These are phyloP conservation scores for Pentalonia nigronervosa DNA, from an alignment of 1,140 invertebrate genomes.

Conservation along the genomic window DNA sequence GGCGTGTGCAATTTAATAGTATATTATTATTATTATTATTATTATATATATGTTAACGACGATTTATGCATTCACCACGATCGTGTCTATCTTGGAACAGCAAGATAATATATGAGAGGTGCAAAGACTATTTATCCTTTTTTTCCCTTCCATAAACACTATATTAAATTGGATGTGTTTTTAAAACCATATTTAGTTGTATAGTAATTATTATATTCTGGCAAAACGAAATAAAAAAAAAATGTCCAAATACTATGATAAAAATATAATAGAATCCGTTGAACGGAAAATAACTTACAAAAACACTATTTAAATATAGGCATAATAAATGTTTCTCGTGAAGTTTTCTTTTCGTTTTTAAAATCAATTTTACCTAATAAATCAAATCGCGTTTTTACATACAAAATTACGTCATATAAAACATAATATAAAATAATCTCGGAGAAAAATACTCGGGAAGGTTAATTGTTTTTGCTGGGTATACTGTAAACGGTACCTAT, in stretches of 20 bases:
- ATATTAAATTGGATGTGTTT: neutral
- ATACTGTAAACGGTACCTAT: neutral
- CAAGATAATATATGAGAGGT: neutral
- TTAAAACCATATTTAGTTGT: neutral
- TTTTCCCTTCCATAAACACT: neutral
- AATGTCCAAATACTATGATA: neutral
- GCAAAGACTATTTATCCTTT: neutral
- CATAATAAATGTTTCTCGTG: neutral
- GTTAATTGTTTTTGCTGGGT: neutral
- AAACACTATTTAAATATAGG: neutral
- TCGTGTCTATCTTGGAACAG: neutral
- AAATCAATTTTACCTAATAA: neutral
- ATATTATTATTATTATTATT: slow-evolving; percentile 12
- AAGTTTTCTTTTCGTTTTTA: neutral
- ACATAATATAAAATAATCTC: neutral
- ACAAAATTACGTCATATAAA: neutral
- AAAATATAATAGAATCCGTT: neutral
- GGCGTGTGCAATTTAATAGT: neutral
- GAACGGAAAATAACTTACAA: neutral
- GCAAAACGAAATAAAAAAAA: neutral
- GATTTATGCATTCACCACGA: neutral
- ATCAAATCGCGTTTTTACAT: neutral
- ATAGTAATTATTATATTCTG: neutral
- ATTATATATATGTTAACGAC: neutral
- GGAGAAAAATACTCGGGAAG: neutral